phyloP scores from a whole-genome alignment of 2,797 vertebrate species.

The Diplodus sargus region DNA sequence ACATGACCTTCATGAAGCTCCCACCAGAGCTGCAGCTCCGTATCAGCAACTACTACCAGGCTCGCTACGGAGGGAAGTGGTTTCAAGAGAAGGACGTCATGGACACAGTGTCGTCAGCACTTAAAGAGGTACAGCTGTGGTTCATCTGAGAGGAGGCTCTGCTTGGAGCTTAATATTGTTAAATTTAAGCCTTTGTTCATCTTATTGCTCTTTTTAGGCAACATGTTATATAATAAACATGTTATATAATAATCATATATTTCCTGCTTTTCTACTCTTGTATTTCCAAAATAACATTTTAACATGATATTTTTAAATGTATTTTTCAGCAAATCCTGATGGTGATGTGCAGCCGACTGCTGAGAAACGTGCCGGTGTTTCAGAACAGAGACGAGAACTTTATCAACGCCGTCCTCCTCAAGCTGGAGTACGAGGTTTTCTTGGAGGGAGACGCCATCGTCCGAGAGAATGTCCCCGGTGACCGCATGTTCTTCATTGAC shows the following conservation, averaged over 20 bases:
- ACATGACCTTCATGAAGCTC: constrained; percentile 87
- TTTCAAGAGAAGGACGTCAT: constrained; percentile 85
- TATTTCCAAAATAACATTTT: neutral
- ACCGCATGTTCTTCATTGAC: constrained; percentile 85
- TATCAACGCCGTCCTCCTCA: constrained; percentile 68
- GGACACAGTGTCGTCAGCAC: constrained; percentile 80
- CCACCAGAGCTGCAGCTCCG: constrained; percentile 83
- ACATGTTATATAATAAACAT: neutral
- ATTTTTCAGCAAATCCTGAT: constrained; percentile 75
- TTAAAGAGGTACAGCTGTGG: constrained; percentile 75
- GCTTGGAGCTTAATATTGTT: neutral
- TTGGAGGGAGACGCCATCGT: constrained; percentile 75
- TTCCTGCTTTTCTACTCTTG: neutral
- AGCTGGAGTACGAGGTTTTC: constrained; percentile 78
- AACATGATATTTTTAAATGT: no score
- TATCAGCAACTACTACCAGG: constrained; percentile 84
- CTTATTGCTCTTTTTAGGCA: neutral
- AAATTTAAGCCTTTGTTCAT: no score
- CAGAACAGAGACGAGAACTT: constrained; percentile 76
- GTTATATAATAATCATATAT: neutral
- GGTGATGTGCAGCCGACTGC: constrained; percentile 75
- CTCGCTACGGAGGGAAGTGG: constrained; percentile 84
- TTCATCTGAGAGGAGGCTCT: neutral
- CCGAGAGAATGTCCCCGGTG: constrained; percentile 60
- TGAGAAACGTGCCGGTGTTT: constrained; percentile 80